Base-by-base conservation (phyloP, 2,888 invertebrate genomes). In the Drosophila mercatorum region DNA sequence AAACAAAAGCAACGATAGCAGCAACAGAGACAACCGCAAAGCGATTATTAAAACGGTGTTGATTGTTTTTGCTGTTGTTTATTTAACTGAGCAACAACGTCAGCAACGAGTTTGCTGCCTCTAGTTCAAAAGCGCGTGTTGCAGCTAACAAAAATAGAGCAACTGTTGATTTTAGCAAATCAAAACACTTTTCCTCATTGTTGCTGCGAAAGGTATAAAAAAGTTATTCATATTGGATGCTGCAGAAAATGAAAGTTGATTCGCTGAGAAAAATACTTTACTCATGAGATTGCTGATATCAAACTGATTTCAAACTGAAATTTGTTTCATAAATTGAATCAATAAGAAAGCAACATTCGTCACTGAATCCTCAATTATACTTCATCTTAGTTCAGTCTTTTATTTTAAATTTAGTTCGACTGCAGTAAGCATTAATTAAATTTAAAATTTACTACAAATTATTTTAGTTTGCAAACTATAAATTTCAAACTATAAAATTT, bases 41-140 rank as follows among this genome's bases (percentile, higher is more conserved):
- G 60, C 68, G 68, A 74, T 78, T 69, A 83, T 83, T 81, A 82
- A 74, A 75, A 69, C 59, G 41, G 56, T n/a, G 70, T 73, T 62
- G 44, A 28, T 67, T 68, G 51, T 46, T 53, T 41, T 11, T 41
- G 22, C 58, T 66, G 28, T 26, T 68, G 34, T 40, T 63, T 47
- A 60, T 66, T 64, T 60, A 60, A 79, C 59, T 47, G 52, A 63
- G 57, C 47, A 44, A 38, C 59, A 65, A 61, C 22, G 2, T 22
- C 41, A 46, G 64, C 60, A 63, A 46, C 40, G 49, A 34, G 57
- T 44, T 64, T 59, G 56, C 43, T 61, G 26, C 36, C 46, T n/a
- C 38, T 43, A 51, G 36, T 60, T 56, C 34, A 58, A 67, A 77
- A 49, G 44, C 71, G 58, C 76, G 62, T 60, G 65, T 65, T 65